Conservation (phyloP, 2,888 invertebrate genomes). For the Orthosia gracilis region DNA sequence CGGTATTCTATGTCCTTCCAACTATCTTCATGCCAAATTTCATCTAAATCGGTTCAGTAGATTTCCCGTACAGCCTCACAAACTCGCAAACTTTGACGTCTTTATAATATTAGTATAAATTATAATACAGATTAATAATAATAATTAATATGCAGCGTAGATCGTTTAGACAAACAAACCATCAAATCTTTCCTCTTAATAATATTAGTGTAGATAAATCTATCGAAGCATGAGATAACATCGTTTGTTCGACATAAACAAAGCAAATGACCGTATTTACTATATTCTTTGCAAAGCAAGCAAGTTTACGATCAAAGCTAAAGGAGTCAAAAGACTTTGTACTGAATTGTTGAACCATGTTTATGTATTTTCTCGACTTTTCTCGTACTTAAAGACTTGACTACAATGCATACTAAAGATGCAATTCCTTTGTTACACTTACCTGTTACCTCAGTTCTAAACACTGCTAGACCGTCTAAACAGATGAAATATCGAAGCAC, state of each 20-base stretch:
- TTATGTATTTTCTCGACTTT: neutral
- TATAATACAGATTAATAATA: too few species aligned
- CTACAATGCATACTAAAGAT: neutral
- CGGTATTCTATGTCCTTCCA: too few species aligned
- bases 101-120: too few species aligned
- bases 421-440: neutral
- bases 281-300: conserved; percentile 10
- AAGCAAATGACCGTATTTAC: conserved; percentile 10
- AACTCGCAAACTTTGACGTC: too few species aligned
- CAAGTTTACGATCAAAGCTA: conserved; percentile 13
- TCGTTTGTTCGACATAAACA: conserved; percentile 4
- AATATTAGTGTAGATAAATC: conserved; percentile 4
- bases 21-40: too few species aligned
- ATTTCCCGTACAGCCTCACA: too few species aligned
- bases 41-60: too few species aligned
- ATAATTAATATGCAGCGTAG: too few species aligned
- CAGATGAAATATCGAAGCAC: neutral
- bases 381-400: neutral
- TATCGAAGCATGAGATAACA: conserved; percentile 10
- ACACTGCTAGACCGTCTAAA: neutral
- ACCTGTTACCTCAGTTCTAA: neutral
- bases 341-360: conserved; percentile 11
- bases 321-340: conserved; percentile 2
- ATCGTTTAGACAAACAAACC: too few species aligned
- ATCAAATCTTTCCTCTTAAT: too few species aligned